phyloP scores from a whole-genome alignment of 2,113 vertebrate species.

The Ptychochromis oligacanthus region DNA sequence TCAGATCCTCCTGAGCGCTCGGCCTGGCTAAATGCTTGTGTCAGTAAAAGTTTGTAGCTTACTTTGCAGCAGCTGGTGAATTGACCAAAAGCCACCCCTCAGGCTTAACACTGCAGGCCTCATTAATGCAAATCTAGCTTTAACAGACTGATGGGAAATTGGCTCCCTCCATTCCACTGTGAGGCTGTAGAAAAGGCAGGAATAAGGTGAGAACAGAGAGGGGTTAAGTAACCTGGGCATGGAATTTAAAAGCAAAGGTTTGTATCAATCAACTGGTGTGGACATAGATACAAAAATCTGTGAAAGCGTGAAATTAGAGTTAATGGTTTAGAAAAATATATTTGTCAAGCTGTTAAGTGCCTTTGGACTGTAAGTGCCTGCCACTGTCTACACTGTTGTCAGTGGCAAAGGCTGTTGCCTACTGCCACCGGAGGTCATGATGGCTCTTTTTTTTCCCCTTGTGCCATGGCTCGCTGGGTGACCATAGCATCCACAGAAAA shows the following conservation, averaged over 20 bases:
- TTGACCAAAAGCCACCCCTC: slow-evolving; percentile 56
- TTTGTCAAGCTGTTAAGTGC: background rate
- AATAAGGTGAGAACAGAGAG: slow-evolving; percentile 47
- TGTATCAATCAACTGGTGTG: slow-evolving; percentile 33
- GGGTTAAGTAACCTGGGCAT: slow-evolving; percentile 47
- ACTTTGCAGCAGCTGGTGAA: slow-evolving; percentile 60
- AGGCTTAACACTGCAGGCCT: slow-evolving; percentile 62
- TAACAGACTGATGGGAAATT: slow-evolving; percentile 60
- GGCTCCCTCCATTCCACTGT: slow-evolving; percentile 39
- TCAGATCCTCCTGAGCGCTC: slow-evolving; percentile 39
- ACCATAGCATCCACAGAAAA: background rate
- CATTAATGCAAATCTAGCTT: slow-evolving; percentile 80
- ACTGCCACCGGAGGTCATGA: background rate
- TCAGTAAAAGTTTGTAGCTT: slow-evolving; percentile 71
- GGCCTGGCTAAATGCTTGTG: slow-evolving; percentile 50
- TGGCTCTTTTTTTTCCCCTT: background rate
- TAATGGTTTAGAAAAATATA: background rate
- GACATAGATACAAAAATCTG: slow-evolving; percentile 5
- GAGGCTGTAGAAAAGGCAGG: slow-evolving; percentile 38
- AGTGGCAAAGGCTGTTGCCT: background rate
- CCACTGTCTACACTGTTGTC: background rate
- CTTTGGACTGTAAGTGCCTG: background rate
- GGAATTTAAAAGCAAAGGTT: slow-evolving; percentile 35
- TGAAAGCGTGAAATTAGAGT: slow-evolving; percentile 11
- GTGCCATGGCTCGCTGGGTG: background rate